Conservation (phyloP, 2,888 invertebrate genomes). For the Anagyrus pseudococci region DNA sequence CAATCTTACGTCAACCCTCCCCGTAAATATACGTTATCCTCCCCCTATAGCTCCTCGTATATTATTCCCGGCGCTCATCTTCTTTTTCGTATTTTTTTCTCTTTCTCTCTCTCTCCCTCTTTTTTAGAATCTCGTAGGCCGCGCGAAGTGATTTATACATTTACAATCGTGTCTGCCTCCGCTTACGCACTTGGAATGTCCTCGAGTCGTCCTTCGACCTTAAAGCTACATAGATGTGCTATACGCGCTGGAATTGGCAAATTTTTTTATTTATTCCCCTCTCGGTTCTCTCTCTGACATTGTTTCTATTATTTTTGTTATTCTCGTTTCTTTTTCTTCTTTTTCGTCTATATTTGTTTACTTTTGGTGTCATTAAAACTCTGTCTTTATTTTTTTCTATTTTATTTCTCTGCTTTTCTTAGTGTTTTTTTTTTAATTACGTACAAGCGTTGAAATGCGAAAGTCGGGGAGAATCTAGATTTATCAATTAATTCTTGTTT, state of each 20-base stretch:
- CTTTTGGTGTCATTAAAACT: too few relatives aligned
- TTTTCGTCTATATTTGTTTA: slow-evolving; percentile 6
- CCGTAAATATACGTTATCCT: too few relatives aligned
- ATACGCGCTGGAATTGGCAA: slow-evolving; percentile 10
- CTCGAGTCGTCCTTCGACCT: slow-evolving; percentile 7
- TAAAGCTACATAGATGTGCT: slow-evolving; percentile 6
- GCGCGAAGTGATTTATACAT: slow-evolving; percentile 8
- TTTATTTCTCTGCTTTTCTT: slow-evolving; percentile 8
- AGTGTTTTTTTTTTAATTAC: slow-evolving; percentile 1
- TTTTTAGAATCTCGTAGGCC: slow-evolving; percentile 16
- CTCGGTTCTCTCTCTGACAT: too few relatives aligned
- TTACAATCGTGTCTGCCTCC: background rate
- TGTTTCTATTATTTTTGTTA: slow-evolving; percentile 4
- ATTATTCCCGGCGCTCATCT: too few relatives aligned
- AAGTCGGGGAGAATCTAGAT: slow-evolving; percentile 15
- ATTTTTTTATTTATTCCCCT: too few relatives aligned
- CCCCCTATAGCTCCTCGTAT: background rate
- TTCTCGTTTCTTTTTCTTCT: background rate
- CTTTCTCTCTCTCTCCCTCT: background rate
- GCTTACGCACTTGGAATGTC: slow-evolving; percentile 27
- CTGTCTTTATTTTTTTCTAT: too few relatives aligned
- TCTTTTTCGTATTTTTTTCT: background rate
- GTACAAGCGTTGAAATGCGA: slow-evolving; percentile 14
- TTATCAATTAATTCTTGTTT: background rate
- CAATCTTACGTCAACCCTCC: too few relatives aligned